phyloP scores from a whole-genome alignment of 2,888 invertebrate genomes.

The Ferrisia virgata region DNA sequence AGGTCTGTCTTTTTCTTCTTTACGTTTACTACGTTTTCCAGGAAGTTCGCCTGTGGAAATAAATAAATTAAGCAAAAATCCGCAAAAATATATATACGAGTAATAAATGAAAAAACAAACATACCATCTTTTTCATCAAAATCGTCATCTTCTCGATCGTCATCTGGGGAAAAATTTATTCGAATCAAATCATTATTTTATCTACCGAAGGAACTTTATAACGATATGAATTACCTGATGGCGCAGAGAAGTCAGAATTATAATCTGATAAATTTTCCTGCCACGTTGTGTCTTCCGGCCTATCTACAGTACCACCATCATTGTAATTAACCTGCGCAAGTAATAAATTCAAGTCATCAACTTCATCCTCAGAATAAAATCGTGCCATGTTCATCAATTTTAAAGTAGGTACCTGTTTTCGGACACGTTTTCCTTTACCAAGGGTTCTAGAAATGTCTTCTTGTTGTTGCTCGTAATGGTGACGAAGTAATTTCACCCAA shows the following conservation, averaged over 20 bases:
- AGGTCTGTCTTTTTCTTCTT: slow-evolving; percentile 87
- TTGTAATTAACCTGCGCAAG: slow-evolving; percentile 73
- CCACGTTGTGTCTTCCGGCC: slow-evolving; percentile 84
- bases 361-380: background rate
- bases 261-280: slow-evolving; percentile 95
- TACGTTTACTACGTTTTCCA: slow-evolving; percentile 56
- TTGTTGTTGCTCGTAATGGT: slow-evolving; percentile 99
- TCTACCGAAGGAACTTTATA: background rate
- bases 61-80: background rate
- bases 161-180: slow-evolving; percentile 58
- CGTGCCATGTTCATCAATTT: background rate
- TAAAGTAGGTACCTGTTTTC: slow-evolving; percentile 65
- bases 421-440: slow-evolving; percentile 84
- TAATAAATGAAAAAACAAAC: background rate
- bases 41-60: slow-evolving; percentile 44
- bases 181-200: background rate
- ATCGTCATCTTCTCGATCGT: slow-evolving; percentile 95
- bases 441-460: slow-evolving; percentile 86
- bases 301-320: slow-evolving; percentile 77
- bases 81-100: background rate
- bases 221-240: slow-evolving; percentile 58
- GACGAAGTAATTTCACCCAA: slow-evolving; percentile 96
- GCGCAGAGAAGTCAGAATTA: slow-evolving; percentile 93
- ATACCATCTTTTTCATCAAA: slow-evolving; percentile 83
- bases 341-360: background rate